phyloP scores from a whole-genome alignment of 2,113 vertebrate genomes.

The Chiloscyllium plagiosum region DNA sequence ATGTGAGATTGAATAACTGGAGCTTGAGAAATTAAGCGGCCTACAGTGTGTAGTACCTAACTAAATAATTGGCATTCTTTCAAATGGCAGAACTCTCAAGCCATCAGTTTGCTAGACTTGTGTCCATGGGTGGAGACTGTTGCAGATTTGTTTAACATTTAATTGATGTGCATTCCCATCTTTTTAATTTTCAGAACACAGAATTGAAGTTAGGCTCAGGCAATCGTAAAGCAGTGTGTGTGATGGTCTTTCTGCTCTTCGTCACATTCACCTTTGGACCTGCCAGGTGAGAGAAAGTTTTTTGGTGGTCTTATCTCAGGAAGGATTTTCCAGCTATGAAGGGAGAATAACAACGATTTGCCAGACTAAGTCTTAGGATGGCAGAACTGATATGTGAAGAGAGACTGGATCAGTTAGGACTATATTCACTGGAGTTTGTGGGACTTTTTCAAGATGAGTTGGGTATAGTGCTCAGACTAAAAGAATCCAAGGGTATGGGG shows the following conservation, averaged over 20 bases:
- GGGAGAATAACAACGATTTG: too few species aligned
- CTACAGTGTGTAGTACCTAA: background rate
- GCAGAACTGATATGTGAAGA: too few species aligned
- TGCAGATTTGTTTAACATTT: background rate
- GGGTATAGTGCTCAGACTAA: too few species aligned
- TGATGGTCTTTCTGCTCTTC: constrained; percentile 79
- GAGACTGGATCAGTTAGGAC: too few species aligned
- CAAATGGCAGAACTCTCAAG: background rate
- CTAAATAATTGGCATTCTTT: background rate
- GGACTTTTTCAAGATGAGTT: too few species aligned
- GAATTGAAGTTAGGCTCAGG: constrained; percentile 51
- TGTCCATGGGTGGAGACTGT: background rate
- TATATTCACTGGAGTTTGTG: too few species aligned
- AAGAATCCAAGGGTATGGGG: too few species aligned
- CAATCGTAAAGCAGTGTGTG: constrained; percentile 72
- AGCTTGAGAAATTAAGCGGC: background rate
- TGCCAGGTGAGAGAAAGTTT: constrained; percentile 62
- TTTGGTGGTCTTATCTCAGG: too few species aligned
- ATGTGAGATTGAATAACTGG: background rate
- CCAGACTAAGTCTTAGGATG: too few species aligned
- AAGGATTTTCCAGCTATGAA: too few species aligned
- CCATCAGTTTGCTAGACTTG: background rate
- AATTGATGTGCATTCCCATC: background rate
- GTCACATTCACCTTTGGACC: constrained; percentile 82
- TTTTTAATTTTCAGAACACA: constrained; percentile 51